phyloP scores from a whole-genome alignment of 2,888 invertebrate genomes.

The Apodemia hepburni region DNA sequence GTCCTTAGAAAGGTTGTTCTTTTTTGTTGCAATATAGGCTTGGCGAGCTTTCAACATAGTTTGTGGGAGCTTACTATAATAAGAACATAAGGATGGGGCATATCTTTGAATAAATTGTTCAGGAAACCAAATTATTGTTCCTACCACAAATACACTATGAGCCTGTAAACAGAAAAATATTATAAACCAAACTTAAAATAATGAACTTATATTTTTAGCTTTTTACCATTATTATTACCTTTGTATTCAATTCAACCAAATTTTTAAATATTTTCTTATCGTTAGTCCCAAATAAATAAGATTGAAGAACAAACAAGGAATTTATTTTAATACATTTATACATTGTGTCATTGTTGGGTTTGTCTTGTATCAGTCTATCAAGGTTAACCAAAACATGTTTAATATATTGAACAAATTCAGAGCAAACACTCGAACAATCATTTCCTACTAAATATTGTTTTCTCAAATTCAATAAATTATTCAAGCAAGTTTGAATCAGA shows the following conservation, averaged over 20 bases:
- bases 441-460: conserved; percentile 65
- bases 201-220: conserved; percentile 6
- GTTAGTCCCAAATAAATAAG: conserved; percentile 86
- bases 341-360: conserved; percentile 72
- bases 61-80: conserved; percentile 67
- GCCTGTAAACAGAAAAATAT: conserved; percentile 69
- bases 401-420: conserved; percentile 85
- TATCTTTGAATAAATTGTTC: conserved; percentile 87
- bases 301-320: conserved; percentile 83
- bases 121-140: conserved; percentile 92
- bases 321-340: conserved; percentile 84
- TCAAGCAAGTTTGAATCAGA: conserved; percentile 82
- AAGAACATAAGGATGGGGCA: conserved; percentile 78
- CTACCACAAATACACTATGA: conserved; percentile 88
- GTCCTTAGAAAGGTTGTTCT: conserved; percentile 82
- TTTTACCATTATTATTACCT: conserved; percentile 63
- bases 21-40: conserved; percentile 76
- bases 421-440: conserved; percentile 59
- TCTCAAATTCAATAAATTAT: conserved; percentile 59
- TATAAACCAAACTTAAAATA: background rate
- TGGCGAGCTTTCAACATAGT: conserved; percentile 74
- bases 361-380: conserved; percentile 76
- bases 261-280: conserved; percentile 89
- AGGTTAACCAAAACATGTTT: conserved; percentile 81
- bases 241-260: conserved; percentile 88